Evolutionary conservation across 2,888 invertebrate genomes (phyloP).

Genomic region (Eupithecia insigniata): DNA sequence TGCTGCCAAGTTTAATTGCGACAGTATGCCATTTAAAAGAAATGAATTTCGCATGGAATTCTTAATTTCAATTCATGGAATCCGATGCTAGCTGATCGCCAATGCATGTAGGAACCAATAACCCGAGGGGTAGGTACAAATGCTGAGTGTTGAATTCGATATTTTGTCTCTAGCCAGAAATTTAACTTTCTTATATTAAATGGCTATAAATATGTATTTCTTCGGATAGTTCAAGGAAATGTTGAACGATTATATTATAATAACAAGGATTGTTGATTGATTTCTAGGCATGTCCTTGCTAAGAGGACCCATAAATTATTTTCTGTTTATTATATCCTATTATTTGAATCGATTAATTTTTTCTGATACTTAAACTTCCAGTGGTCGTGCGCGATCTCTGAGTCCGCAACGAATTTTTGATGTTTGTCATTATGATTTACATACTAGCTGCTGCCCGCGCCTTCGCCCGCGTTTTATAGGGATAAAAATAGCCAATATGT

Average conservation of each 20-base stretch:
- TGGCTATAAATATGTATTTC: not conserved
- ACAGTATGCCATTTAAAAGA: conserved; percentile 27
- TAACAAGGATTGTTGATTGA: not conserved
- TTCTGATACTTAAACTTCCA: no score
- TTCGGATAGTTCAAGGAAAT: not conserved
- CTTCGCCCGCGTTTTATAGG: no score
- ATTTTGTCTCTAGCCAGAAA: conserved; percentile 9
- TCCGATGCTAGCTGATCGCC: conserved; percentile 36
- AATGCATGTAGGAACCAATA: conserved; percentile 28
- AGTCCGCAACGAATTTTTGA: no score
- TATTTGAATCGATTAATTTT: no score
- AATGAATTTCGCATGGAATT: conserved; percentile 34
- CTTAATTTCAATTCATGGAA: conserved; percentile 43
- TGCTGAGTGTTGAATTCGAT: conserved; percentile 29
- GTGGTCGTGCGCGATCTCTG: no score
- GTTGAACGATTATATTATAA: not conserved
- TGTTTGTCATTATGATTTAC: no score
- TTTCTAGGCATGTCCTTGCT: no score
- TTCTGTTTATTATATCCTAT: no score
- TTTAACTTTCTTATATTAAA: not conserved
- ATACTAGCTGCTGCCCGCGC: no score
- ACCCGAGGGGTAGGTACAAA: conserved; percentile 4
- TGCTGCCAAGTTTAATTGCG: conserved; percentile 29
- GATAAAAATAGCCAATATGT: no score
- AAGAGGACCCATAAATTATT: no score